Percentiles rank a stretch among this genome's conserved stretches.
These are phyloP conservation scores for Epirrhoe tristata DNA, from an alignment of 2,888 invertebrate genomes.

Conservation along the genomic window DNA sequence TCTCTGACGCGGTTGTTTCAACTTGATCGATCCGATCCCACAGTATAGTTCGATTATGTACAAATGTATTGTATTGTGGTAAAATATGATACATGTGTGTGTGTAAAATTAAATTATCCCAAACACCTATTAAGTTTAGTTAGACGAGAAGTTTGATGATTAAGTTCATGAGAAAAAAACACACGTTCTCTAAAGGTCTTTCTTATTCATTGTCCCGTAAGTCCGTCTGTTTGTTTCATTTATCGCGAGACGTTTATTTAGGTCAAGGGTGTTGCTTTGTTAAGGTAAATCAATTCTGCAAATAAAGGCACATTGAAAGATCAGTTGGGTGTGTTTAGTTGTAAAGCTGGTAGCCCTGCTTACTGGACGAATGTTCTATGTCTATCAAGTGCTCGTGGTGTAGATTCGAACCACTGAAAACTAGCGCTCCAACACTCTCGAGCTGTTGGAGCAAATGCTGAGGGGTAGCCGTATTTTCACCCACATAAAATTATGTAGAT, in stretches of 20 bases:
- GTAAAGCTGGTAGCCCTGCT: slow-evolving; percentile 6
- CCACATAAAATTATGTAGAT: no score
- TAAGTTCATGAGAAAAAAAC: background rate
- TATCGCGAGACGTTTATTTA: slow-evolving; percentile 52
- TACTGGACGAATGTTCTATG: background rate
- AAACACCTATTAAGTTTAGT: background rate
- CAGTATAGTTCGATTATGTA: no score
- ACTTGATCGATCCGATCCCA: no score
- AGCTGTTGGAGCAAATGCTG: no score
- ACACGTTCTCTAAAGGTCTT: slow-evolving; percentile 12
- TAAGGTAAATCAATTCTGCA: slow-evolving; percentile 45
- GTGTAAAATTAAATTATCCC: no score
- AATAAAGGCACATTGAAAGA: slow-evolving; percentile 41
- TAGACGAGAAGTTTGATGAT: background rate
- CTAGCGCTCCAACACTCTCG: no score
- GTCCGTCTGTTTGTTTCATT: slow-evolving; percentile 33
- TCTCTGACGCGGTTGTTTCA: no score
- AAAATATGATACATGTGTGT: no score
- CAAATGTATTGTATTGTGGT: no score
- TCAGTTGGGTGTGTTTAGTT: slow-evolving; percentile 14
- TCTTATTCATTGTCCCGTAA: slow-evolving; percentile 26
- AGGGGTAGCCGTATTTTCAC: no score
- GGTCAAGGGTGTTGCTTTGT: slow-evolving; percentile 52
- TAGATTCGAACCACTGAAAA: no score
- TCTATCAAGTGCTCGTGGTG: no score